These are phyloP conservation scores for Corythaeola cristata DNA, from an alignment of 2,113 vertebrate genomes.

Conservation along the genomic window DNA sequence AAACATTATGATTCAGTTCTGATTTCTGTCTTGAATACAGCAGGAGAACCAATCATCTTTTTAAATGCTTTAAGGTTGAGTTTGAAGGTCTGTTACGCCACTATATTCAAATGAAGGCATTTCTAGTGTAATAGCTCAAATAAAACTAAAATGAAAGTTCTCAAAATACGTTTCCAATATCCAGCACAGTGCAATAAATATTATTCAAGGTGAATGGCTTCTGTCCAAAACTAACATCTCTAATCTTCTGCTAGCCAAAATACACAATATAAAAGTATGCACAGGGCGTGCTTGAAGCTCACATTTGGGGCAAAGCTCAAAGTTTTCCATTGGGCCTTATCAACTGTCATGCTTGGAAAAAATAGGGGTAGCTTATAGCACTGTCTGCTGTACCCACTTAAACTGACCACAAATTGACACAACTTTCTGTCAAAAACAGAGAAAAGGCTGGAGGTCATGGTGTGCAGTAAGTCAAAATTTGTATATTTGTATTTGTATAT, in stretches of 20 bases:
- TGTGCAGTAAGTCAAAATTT: not conserved
- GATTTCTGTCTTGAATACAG: not conserved
- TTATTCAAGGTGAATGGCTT: slow-evolving; percentile 62
- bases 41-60: not conserved
- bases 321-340: slow-evolving; percentile 35
- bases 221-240: slow-evolving; percentile 54
- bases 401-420: not conserved
- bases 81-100: slow-evolving; percentile 5
- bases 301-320: slow-evolving; percentile 15
- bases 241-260: slow-evolving; percentile 52
- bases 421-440: not conserved
- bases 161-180: slow-evolving; percentile 58
- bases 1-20: not conserved
- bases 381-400: not conserved
- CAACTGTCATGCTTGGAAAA: not conserved
- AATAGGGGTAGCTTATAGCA: not conserved
- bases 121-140: slow-evolving; percentile 31
- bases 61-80: not conserved
- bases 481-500: too few species aligned
- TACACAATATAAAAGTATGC: slow-evolving; percentile 50
- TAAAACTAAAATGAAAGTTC: slow-evolving; percentile 34
- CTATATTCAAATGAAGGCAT: slow-evolving; percentile 50
- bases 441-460: not conserved
- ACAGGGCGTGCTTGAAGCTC: not conserved
- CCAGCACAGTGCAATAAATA: slow-evolving; percentile 30